These are phyloP conservation scores for Rachycentron canadum DNA, from an alignment of 2,797 vertebrate species.

Conservation along the genomic window DNA sequence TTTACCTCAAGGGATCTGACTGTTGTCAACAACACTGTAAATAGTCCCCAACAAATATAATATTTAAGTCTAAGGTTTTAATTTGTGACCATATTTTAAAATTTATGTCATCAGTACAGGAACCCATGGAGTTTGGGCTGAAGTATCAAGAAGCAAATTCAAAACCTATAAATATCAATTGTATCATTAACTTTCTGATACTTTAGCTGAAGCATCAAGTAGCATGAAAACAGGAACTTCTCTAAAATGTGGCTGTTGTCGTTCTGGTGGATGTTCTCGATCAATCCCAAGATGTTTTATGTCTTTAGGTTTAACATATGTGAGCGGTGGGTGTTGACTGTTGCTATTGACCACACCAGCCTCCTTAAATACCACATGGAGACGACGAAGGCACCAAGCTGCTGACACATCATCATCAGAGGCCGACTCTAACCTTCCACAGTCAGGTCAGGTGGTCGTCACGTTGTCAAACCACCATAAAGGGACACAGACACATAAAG, in stretches of 20 bases:
- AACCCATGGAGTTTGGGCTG: too few species aligned
- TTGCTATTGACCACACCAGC: conserved; percentile 34
- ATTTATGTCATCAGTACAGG: too few species aligned
- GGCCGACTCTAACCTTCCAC: conserved; percentile 68
- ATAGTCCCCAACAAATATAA: background rate
- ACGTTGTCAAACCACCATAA: too few species aligned
- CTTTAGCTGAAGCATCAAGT: background rate
- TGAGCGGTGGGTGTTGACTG: background rate
- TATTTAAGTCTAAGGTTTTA: too few species aligned
- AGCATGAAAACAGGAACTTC: background rate
- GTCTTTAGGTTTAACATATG: too few species aligned
- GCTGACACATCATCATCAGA: conserved; percentile 62
- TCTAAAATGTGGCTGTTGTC: background rate
- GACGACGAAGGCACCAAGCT: conserved; percentile 53
- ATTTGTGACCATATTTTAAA: too few species aligned
- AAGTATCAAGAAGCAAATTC: too few species aligned
- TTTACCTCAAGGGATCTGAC: background rate
- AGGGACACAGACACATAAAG: background rate
- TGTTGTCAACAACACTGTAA: too few species aligned
- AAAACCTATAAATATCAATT: background rate
- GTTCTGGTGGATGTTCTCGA: background rate
- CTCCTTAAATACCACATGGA: conserved; percentile 59
- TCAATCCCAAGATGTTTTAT: background rate
- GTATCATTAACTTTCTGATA: background rate
- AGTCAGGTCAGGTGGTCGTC: too few species aligned